phyloP scores from a whole-genome alignment of 1,140 invertebrate genomes.

The Eufriesea mexicana region DNA sequence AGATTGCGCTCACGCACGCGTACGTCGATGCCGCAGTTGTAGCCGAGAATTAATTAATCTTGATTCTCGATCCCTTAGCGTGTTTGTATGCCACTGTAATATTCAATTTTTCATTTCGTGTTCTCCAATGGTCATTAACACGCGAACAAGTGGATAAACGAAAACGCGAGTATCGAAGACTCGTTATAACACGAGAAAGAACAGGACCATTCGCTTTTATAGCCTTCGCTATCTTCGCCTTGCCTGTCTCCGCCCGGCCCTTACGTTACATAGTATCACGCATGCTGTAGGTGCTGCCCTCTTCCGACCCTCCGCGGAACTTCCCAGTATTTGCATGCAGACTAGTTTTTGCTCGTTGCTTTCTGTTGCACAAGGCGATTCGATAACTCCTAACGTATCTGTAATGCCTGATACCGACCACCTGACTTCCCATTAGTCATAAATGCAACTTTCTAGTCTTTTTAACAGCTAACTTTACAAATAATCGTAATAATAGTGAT shows the following conservation, averaged over 20 bases:
- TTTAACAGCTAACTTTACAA: too few species aligned
- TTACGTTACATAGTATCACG: slow-evolving; percentile 69
- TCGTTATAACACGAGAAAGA: background rate
- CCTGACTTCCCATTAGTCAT: background rate
- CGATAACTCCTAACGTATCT: slow-evolving; percentile 46
- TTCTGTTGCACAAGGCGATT: slow-evolving; percentile 33
- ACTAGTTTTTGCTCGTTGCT: slow-evolving; percentile 66
- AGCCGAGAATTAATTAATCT: slow-evolving; percentile 45
- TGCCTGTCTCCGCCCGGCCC: background rate
- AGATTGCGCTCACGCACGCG: slow-evolving; percentile 40
- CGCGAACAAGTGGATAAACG: slow-evolving; percentile 23
- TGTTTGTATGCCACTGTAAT: slow-evolving; percentile 54
- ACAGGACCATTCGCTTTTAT: slow-evolving; percentile 10
- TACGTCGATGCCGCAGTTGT: background rate
- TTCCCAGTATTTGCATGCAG: slow-evolving; percentile 69
- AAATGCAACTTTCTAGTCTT: background rate
- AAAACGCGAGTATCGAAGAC: background rate
- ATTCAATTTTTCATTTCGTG: slow-evolving; percentile 60
- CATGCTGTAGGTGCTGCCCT: slow-evolving; percentile 46
- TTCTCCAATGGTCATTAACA: slow-evolving; percentile 4
- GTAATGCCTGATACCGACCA: slow-evolving; percentile 18
- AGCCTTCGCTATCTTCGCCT: slow-evolving; percentile 14
- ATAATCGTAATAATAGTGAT: too few species aligned
- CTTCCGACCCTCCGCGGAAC: slow-evolving; percentile 18
- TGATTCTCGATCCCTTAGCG: slow-evolving; percentile 38